Base-by-base conservation (phyloP, 1,140 invertebrate species). In the Drosophila prosaltans region DNA sequence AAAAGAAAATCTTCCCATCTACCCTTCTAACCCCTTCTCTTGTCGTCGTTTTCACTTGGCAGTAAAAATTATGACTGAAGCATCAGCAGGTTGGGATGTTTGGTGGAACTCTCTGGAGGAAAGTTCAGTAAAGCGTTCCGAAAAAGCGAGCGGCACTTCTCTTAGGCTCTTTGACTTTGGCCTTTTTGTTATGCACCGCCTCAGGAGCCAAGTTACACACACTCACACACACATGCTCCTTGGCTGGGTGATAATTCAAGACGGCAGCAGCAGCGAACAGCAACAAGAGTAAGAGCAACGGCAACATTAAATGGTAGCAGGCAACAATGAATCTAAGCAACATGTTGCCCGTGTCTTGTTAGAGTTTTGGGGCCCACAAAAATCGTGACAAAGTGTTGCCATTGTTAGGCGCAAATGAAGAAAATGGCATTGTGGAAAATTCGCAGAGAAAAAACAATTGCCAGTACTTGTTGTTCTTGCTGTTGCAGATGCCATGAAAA, bases 381-480 rank as follows among this genome's bases (percentile, higher is more conserved):
- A 89, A 88, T 88, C 84, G 84, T 88, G 84, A 88, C 84, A 88
- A 88, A 89, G 84, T 88, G 84, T 65, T 89, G 73, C 84, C 84
- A 88, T 88, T 88, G 84, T 88, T 89, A 89, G 84, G 84, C 84
- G 84, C 80, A 88, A 88, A 88, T 88, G 84, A 88, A 88, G 84
- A 88, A 88, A 88, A 88, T 89, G 84, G 84, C 84, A 89, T 89
- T 88, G 84, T 88, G 84, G 84, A 89, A 88, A 89, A 89, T 63
- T 72, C 65, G 60, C 41, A 16, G 72, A 65, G 69, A 86, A 86
- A 85, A 85, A 88, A 88, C 84, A 88, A 89, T 89, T 84, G 84
- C 72, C 57, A 40, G 30, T 63, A 16, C 16, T 16, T 16, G 16
- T 16, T 16, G 16, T 16, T 72, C 79, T 85, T 75, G 74, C 69